phyloP scores from a whole-genome alignment of 2,888 invertebrate genomes.

The Brenthis daphne region DNA sequence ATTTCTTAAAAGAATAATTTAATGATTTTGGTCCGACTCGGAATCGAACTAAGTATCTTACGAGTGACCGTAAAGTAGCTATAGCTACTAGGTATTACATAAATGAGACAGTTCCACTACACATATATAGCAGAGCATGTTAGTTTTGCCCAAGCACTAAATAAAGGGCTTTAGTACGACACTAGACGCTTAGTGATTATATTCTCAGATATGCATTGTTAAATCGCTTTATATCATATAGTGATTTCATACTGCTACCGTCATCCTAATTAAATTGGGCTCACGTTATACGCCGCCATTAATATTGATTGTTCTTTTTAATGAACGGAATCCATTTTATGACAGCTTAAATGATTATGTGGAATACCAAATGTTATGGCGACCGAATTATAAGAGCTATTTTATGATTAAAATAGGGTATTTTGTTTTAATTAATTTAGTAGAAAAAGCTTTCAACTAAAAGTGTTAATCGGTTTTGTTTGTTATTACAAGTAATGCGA shows the following conservation, averaged over 20 bases:
- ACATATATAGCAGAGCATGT: too few species aligned
- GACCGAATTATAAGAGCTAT: neutral
- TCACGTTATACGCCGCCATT: conserved; percentile 20
- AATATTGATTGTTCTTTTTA: conserved; percentile 33
- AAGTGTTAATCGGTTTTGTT: neutral
- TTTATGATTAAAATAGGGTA: neutral
- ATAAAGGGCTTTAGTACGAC: too few species aligned
- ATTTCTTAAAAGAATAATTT: too few species aligned
- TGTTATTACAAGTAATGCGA: too few species aligned
- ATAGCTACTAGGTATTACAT: too few species aligned
- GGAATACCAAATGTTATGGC: conserved; percentile 1
- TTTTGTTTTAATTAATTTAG: neutral
- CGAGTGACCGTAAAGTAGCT: too few species aligned
- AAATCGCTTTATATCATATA: neutral
- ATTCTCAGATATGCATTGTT: too few species aligned
- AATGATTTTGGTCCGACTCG: too few species aligned
- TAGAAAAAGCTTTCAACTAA: neutral
- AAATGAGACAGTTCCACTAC: too few species aligned
- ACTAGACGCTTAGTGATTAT: too few species aligned
- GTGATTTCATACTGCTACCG: neutral
- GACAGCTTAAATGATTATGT: conserved; percentile 18
- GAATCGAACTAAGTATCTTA: too few species aligned
- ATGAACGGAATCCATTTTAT: conserved; percentile 26
- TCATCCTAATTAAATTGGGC: conserved; percentile 27
- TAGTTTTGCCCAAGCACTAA: too few species aligned